Evolutionary conservation across 1,140 invertebrate species (phyloP).

Genomic region (Druon quercuslanigerum): DNA sequence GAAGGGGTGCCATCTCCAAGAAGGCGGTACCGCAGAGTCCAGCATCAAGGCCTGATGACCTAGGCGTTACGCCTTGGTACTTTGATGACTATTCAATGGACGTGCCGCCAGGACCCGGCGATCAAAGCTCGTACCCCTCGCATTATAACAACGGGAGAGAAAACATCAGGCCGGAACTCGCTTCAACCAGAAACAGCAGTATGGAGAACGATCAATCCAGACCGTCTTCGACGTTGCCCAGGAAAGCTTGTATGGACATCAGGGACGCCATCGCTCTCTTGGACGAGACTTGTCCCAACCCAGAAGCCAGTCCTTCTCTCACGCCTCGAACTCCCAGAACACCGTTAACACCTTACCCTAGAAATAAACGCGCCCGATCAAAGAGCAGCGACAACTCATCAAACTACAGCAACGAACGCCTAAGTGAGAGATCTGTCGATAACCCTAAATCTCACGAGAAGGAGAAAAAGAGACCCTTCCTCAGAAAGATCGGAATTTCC

Average conservation of each 20-base stretch:
- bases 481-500: conserved; percentile 71
- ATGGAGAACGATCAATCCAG: conserved; percentile 60
- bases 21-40: conserved; percentile 51
- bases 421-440: conserved; percentile 63
- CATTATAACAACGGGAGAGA: conserved; percentile 48
- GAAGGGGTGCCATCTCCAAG: conserved; percentile 50
- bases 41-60: conserved; percentile 64
- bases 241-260: conserved; percentile 72
- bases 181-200: conserved; percentile 67
- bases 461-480: conserved; percentile 66
- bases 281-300: conserved; percentile 72
- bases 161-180: conserved; percentile 48
- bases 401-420: conserved; percentile 69
- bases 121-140: conserved; percentile 67
- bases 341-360: conserved; percentile 63
- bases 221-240: conserved; percentile 37
- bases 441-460: conserved; percentile 54
- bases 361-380: conserved; percentile 67
- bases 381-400: conserved; percentile 73
- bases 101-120: conserved; percentile 46
- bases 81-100: conserved; percentile 52
- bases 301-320: conserved; percentile 64
- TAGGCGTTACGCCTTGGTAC: conserved; percentile 66
- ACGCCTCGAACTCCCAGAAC: conserved; percentile 69
- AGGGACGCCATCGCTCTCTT: conserved; percentile 69